Evolutionary conservation across 2,888 invertebrate genomes (phyloP).

Genomic region (Papilio protenor): DNA sequence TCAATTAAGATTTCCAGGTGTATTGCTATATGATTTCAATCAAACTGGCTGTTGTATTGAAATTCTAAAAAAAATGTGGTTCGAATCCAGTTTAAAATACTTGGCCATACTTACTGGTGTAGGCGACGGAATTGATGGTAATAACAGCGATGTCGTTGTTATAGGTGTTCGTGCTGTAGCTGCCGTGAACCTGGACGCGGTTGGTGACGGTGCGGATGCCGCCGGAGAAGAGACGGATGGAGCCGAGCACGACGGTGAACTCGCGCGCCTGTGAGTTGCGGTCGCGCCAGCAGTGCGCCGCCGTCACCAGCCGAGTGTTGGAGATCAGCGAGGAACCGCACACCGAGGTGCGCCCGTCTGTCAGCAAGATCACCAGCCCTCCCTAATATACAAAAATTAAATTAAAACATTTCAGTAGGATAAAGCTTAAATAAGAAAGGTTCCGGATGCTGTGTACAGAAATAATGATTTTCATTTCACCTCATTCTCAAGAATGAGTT

Average conservation of each 20-base stretch:
- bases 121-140: not conserved
- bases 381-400: not conserved
- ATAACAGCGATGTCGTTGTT: not conserved
- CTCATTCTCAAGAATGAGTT: not conserved
- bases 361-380: not conserved
- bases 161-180: not conserved
- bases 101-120: not conserved
- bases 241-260: conserved; percentile 1
- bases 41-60: too few relatives aligned
- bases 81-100: too few relatives aligned
- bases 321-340: not conserved
- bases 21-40: not conserved
- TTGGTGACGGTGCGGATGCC: not conserved
- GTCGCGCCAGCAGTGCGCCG: not conserved
- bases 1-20: not conserved
- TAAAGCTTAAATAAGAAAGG: too few relatives aligned
- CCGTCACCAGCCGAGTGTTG: not conserved
- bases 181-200: not conserved
- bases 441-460: not conserved
- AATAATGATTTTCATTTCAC: not conserved
- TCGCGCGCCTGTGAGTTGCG: not conserved
- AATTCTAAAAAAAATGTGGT: too few relatives aligned
- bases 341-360: not conserved
- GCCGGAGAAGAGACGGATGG: not conserved
- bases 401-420: not conserved